Base-by-base conservation (phyloP, 2,888 invertebrate species). In the Itoplectis maculator region DNA sequence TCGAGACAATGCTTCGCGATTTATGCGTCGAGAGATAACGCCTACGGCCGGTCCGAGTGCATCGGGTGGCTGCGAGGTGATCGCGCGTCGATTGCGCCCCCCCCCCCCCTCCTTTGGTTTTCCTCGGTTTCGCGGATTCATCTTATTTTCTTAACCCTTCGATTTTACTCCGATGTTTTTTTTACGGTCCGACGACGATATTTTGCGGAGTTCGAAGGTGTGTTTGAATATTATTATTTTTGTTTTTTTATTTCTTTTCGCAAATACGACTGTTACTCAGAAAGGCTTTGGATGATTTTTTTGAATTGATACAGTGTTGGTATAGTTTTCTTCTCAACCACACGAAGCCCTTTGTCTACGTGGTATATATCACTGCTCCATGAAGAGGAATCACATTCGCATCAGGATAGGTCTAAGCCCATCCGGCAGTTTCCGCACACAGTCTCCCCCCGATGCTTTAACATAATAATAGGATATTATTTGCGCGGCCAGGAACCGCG, bases 381-480 rank as follows among this genome's bases (percentile, higher is more conserved):
- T 18, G 37, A 73, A 59, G 59, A 37, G 59, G 11, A 59, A 7
- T 35, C 35, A 37, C 40, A 40, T 37, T 63, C 65, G 54, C 72
- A 66, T 79, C 65, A 72, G 65, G 18, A 56, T 18, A 45, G 72
- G 59, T n/a, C 79, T 35, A 15, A 65, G 56, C 47, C 35, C 37
- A 59, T 18, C 47, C 54, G 66, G 59, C 51, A 59, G 61, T 59
- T 84, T 86, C 81, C 73, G n/a, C n/a, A 61, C 82, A 79, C 73
- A 77, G 23, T 72, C 74, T 82, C 79, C 75, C 82, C 73, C n/a
- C n/a, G 80, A 84, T 68, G 84, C 83, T 85, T 83, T 85, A 83
- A 84, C 86, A 85, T 86, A 86, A 88, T 88, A 87, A 88, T 87
- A 72, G 84, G 84, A 82, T 84, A 88, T 88, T 88, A 88, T 88